Evolutionary conservation across 1,140 invertebrate genomes (phyloP).

Genomic region (Drosophila biarmipes): DNA sequence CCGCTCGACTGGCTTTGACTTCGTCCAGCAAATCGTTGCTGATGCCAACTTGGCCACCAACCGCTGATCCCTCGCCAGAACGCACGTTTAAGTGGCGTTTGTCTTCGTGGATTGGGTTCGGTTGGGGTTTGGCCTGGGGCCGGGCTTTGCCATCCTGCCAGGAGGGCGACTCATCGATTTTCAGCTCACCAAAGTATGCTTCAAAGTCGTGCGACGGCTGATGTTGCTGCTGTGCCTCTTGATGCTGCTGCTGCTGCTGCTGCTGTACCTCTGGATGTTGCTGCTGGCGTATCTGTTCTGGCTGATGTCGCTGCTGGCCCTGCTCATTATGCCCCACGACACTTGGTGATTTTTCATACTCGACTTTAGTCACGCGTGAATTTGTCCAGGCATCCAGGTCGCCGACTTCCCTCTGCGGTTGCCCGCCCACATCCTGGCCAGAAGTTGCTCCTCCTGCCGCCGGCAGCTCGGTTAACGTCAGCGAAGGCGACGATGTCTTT

Average conservation of each 20-base stretch:
- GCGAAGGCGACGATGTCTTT: slow-evolving; percentile 56
- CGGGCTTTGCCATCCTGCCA: slow-evolving; percentile 40
- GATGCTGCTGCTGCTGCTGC: slow-evolving; percentile 29
- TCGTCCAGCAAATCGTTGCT: slow-evolving; percentile 76
- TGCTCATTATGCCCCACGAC: slow-evolving; percentile 68
- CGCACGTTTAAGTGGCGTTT: slow-evolving; percentile 58
- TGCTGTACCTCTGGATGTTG: slow-evolving; percentile 15
- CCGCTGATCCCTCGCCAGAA: slow-evolving; percentile 18
- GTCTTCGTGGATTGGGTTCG: slow-evolving; percentile 35
- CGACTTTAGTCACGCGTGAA: slow-evolving; percentile 78
- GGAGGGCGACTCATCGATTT: slow-evolving; percentile 74
- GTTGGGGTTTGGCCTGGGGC: too few relatives aligned
- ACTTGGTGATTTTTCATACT: slow-evolving; percentile 80
- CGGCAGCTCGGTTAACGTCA: slow-evolving; percentile 54
- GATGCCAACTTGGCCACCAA: slow-evolving; percentile 47
- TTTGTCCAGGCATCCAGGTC: slow-evolving; percentile 62
- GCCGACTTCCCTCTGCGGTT: slow-evolving; percentile 51
- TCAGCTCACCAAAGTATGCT: slow-evolving; percentile 70
- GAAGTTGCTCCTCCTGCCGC: slow-evolving; percentile 19
- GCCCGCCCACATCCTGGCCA: slow-evolving; percentile 43
- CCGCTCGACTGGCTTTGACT: slow-evolving; percentile 71
- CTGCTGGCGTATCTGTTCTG: slow-evolving; percentile 28
- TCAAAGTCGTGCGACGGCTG: slow-evolving; percentile 58
- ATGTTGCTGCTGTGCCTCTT: slow-evolving; percentile 38
- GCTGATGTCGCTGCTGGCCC: slow-evolving; percentile 29